phyloP scores from a whole-genome alignment of 2,888 invertebrate genomes.

The Ennomos erosarius region DNA sequence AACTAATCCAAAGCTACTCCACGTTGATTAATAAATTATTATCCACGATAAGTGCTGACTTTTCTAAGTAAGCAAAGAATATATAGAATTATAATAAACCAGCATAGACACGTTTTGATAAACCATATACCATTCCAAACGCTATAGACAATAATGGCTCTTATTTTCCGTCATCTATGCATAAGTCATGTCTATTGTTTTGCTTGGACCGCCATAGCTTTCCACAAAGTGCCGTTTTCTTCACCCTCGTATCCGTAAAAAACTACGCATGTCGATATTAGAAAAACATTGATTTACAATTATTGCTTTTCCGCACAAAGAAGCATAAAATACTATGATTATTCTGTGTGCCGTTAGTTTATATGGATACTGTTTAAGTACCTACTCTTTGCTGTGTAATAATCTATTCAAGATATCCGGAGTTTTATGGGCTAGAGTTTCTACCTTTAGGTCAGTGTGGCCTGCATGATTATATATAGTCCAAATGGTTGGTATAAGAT shows the following conservation, averaged over 20 bases:
- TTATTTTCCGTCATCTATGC: slow-evolving; percentile 4
- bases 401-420: no score
- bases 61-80: no score
- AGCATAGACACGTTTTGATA: background rate
- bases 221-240: slow-evolving; percentile 17
- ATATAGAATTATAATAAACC: no score
- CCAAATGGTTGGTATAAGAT: no score
- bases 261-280: background rate
- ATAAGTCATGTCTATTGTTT: slow-evolving; percentile 23
- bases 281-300: slow-evolving; percentile 19
- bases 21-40: no score
- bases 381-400: background rate
- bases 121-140: background rate
- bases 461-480: no score
- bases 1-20: no score
- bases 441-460: no score
- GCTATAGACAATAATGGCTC: slow-evolving; percentile 19
- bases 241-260: background rate
- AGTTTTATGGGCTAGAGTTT: no score
- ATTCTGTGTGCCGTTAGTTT: no score
- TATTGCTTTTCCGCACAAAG: slow-evolving; percentile 13
- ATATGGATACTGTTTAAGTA: background rate
- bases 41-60: no score
- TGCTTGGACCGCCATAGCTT: slow-evolving; percentile 10
- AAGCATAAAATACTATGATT: background rate